Evolutionary conservation across 1,140 invertebrate species (phyloP).

Genomic region (Drosophila orosa): DNA sequence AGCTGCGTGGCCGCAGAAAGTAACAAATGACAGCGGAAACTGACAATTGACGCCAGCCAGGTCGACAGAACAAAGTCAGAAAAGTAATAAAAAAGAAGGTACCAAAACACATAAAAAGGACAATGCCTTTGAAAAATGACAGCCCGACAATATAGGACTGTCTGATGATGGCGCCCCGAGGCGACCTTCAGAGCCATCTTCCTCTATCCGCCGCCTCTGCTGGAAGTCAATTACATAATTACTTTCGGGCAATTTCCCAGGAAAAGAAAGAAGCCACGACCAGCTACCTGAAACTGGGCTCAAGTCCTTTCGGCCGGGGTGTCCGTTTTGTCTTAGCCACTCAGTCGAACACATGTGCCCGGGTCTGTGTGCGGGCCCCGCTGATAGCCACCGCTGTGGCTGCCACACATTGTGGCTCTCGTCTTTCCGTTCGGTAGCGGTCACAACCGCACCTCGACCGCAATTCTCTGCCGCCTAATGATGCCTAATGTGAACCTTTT

Average conservation of each 20-base stretch:
- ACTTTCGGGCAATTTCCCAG: conserved; percentile 70
- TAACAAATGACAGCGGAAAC: conserved; percentile 70
- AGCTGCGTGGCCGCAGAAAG: conserved; percentile 33
- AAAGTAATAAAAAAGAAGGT: conserved; percentile 18
- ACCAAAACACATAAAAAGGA: conserved; percentile 49
- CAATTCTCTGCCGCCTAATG: conserved; percentile 60
- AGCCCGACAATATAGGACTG: conserved; percentile 43
- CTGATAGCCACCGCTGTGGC: conserved; percentile 8
- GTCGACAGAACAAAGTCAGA: conserved; percentile 30
- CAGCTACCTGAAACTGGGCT: conserved; percentile 47
- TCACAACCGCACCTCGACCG: conserved; percentile 52
- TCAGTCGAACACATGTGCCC: conserved; percentile 27
- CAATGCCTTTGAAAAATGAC: conserved; percentile 66
- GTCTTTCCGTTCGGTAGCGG: conserved; percentile 8
- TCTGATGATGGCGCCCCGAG: conserved; percentile 24
- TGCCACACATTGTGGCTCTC: conserved; percentile 11
- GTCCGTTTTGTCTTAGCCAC: conserved; percentile 35
- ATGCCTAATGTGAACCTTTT: conserved; percentile 70
- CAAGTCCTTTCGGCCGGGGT: conserved; percentile 15
- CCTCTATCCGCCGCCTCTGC: neutral
- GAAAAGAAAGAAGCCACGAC: conserved; percentile 46
- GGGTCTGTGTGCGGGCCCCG: conserved; percentile 9
- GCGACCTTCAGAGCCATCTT: conserved; percentile 31
- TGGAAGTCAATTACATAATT: conserved; percentile 75
- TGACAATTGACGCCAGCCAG: conserved; percentile 62